These are phyloP conservation scores for Muscidifurax raptorellus DNA, from an alignment of 1,140 invertebrate species.

Conservation along the genomic window DNA sequence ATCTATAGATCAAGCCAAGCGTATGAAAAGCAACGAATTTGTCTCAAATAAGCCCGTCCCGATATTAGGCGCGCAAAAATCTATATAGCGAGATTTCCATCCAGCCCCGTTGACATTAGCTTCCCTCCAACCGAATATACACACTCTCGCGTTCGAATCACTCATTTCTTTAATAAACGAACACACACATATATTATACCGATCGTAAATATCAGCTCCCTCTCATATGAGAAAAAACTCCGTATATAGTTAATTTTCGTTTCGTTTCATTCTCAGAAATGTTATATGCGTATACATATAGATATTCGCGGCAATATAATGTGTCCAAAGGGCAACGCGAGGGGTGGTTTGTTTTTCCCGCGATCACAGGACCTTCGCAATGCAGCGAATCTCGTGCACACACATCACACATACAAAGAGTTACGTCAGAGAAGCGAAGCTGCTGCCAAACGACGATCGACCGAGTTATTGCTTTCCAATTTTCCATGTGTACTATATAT, in stretches of 20 bases:
- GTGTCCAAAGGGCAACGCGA: not conserved
- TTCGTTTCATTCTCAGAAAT: too few relatives aligned
- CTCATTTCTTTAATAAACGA: constrained; percentile 7
- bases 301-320: too few relatives aligned
- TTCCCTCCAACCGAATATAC: not conserved
- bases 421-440: not conserved
- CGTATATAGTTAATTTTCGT: too few relatives aligned
- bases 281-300: too few relatives aligned
- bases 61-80: not conserved
- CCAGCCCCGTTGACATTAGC: not conserved
- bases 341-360: not conserved
- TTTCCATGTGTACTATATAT: too few relatives aligned
- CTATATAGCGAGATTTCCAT: not conserved
- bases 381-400: not conserved
- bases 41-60: not conserved
- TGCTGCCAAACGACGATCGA: not conserved
- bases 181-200: not conserved
- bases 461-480: too few relatives aligned
- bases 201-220: not conserved
- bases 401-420: not conserved
- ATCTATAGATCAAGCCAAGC: too few relatives aligned
- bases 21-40: not conserved
- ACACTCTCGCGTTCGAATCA: not conserved
- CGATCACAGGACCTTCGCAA: not conserved
- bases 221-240: not conserved